Evolutionary conservation across 2,797 vertebrate species (phyloP).

Genomic region (Zalophus californianus): DNA sequence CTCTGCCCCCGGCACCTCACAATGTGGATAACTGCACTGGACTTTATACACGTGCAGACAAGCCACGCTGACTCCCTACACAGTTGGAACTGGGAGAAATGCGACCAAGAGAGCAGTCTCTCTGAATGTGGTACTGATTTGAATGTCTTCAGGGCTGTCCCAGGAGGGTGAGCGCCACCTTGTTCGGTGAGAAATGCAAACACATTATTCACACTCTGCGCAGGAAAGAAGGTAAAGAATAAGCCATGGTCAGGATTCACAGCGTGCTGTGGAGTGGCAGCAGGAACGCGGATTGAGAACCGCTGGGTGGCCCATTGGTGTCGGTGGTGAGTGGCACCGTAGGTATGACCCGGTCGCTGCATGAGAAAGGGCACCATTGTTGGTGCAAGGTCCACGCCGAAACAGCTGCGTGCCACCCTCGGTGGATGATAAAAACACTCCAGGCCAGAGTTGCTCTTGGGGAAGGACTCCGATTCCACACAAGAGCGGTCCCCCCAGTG

Average conservation of each 20-base stretch:
- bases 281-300: not conserved
- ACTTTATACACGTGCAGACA: not conserved
- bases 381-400: not conserved
- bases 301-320: accelerated
- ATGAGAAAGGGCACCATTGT: no score
- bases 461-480: not conserved
- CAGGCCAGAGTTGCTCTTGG: not conserved
- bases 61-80: not conserved
- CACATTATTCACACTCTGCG: not conserved
- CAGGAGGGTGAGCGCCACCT: accelerated
- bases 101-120: not conserved
- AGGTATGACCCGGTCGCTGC: not conserved
- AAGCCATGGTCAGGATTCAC: not conserved
- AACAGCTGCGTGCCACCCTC: not conserved
- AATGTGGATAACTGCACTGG: not conserved
- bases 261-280: no score
- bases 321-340: no score
- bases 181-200: no score
- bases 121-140: not conserved
- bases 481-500: not conserved
- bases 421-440: not conserved
- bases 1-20: not conserved
- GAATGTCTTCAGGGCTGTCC: not conserved
- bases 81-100: not conserved
- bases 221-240: not conserved